Conservation (phyloP, 2,113 vertebrate species). For the Herpailurus yagouaroundi region DNA sequence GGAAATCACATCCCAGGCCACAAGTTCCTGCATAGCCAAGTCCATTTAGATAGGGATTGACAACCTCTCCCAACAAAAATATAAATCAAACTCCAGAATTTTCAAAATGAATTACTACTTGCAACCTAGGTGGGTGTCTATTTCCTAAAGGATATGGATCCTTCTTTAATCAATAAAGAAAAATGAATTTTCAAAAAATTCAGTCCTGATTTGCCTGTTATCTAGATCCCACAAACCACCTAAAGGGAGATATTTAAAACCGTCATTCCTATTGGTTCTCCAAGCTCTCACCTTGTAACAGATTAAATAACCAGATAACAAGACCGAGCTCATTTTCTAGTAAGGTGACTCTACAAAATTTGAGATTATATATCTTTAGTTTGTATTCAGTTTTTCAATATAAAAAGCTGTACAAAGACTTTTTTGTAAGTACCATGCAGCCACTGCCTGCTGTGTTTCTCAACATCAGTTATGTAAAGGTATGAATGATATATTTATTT, state of each 20-base stretch:
- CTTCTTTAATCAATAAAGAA: not conserved
- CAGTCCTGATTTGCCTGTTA: not conserved
- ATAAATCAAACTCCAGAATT: not conserved
- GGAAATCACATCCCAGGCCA: not conserved
- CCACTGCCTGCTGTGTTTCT: not conserved
- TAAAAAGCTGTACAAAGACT: not conserved
- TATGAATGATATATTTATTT: not conserved
- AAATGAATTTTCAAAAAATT: slow-evolving; percentile 11
- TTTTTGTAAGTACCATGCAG: not conserved
- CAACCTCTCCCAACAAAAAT: not conserved
- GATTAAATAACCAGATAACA: not conserved
- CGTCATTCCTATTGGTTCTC: not conserved
- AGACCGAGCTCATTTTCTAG: not conserved
- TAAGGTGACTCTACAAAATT: not conserved
- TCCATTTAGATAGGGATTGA: not conserved
- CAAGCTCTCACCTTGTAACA: not conserved
- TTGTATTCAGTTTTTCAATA: slow-evolving; percentile 20
- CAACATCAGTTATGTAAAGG: not conserved
- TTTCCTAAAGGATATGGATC: not conserved
- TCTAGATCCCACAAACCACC: not conserved
- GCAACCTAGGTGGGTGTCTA: not conserved
- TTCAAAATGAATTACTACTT: not conserved
- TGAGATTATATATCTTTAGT: not conserved
- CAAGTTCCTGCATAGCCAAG: not conserved
- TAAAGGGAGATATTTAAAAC: not conserved